A percentile compares a stretch with the other conserved stretches of the same genome.
Conservation (phyloP, 1,140 invertebrate species). For the Diprion similis region DNA sequence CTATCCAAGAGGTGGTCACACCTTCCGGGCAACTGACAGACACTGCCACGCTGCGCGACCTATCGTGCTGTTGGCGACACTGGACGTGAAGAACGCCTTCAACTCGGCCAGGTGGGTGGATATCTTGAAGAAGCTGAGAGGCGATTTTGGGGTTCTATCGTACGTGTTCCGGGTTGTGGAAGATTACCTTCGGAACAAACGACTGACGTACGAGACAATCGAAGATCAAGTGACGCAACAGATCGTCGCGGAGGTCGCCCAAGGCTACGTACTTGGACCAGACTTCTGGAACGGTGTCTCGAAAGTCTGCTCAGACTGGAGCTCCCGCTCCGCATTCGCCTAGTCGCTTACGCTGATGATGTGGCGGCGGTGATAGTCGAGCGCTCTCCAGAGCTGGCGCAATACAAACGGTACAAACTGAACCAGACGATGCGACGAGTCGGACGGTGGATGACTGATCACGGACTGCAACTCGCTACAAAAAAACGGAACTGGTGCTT, state of each 20-base stretch:
- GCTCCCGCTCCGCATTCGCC: no score
- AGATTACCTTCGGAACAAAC: conserved; percentile 11
- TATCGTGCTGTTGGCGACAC: conserved; percentile 9
- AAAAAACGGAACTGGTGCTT: conserved; percentile 29
- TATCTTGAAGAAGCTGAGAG: conserved; percentile 8
- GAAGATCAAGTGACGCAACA: not conserved
- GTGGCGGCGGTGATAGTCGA: conserved; percentile 11
- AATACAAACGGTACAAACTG: no score
- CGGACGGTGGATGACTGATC: conserved; percentile 28
- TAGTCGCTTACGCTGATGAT: no score
- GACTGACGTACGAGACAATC: conserved; percentile 19
- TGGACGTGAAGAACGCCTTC: no score
- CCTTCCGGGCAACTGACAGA: conserved; percentile 3
- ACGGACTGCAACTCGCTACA: not conserved
- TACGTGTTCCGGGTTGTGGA: no score
- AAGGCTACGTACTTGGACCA: no score
- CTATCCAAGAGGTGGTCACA: conserved; percentile 15
- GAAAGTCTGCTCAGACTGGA: no score
- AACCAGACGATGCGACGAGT: not conserved
- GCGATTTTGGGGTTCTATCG: not conserved
- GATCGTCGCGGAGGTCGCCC: no score
- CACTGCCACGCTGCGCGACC: conserved; percentile 16
- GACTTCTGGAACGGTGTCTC: no score
- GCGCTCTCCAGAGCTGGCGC: not conserved
- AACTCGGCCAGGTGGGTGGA: conserved; percentile 9